A percentile compares a stretch with the other conserved stretches of the same genome.
Evolutionary conservation across 2,888 invertebrate genomes (phyloP).

Genomic region (Perizoma affinitatum): DNA sequence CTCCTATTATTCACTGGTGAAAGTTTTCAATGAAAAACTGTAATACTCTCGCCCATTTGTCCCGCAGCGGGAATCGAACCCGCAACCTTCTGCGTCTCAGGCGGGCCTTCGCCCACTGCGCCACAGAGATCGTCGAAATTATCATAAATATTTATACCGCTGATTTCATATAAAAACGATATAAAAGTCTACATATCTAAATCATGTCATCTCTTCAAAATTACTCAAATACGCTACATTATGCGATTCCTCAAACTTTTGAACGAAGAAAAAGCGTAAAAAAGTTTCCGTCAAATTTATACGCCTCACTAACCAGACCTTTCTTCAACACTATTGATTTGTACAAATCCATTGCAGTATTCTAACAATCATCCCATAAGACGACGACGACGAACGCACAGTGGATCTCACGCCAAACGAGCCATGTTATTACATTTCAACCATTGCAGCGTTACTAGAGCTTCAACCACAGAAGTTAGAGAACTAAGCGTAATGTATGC

Average conservation of each 20-base stretch:
- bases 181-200: slow-evolving; percentile 25
- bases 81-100: no score
- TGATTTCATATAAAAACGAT: slow-evolving; percentile 16
- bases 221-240: slow-evolving; percentile 20
- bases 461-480: background rate
- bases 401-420: background rate
- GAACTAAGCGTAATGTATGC: slow-evolving; percentile 2
- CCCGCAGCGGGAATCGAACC: no score
- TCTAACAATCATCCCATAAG: background rate
- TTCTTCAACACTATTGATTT: background rate
- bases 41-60: no score
- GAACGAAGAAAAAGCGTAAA: slow-evolving; percentile 18
- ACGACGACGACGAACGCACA: background rate
- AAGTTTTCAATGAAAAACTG: no score
- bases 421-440: background rate
- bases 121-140: background rate
- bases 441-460: slow-evolving; percentile 3
- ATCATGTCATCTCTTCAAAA: slow-evolving; percentile 13
- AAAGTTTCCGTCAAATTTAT: slow-evolving; percentile 18
- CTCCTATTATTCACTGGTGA: no score
- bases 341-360: slow-evolving; percentile 3
- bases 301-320: slow-evolving; percentile 1
- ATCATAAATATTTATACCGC: slow-evolving; percentile 6
- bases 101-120: no score
- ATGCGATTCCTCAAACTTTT: slow-evolving; percentile 23